phyloP scores from a whole-genome alignment of 1,140 invertebrate genomes.

The Leguminivora glycinivorella region DNA sequence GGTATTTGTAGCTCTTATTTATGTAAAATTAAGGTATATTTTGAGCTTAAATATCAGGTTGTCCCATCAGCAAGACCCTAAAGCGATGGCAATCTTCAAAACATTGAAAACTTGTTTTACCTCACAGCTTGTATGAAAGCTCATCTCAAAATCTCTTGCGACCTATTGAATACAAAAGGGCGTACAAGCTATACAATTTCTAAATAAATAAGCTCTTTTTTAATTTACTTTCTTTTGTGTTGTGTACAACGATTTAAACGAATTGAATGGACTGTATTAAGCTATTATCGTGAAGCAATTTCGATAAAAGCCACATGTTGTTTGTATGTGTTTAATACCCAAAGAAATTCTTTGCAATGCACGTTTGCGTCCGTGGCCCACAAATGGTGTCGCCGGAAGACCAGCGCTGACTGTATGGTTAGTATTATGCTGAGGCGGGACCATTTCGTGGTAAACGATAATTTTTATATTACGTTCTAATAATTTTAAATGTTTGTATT shows the following conservation, averaged over 20 bases:
- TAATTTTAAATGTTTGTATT: too few species aligned
- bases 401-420: too few species aligned
- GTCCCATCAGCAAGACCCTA: background rate
- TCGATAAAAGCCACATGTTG: background rate
- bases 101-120: background rate
- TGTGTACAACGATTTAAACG: background rate
- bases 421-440: too few species aligned
- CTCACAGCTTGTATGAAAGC: background rate
- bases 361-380: too few species aligned
- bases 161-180: background rate
- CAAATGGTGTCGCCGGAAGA: too few species aligned
- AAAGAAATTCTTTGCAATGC: too few species aligned
- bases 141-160: conserved; percentile 3
- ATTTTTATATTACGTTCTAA: too few species aligned
- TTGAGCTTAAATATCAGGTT: background rate
- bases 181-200: background rate
- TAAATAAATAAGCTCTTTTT: background rate
- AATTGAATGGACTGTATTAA: background rate
- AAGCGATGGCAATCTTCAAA: background rate
- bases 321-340: background rate
- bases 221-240: background rate
- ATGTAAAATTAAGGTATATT: background rate
- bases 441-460: too few species aligned
- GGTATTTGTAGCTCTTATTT: background rate
- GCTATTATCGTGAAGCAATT: background rate